phyloP scores from a whole-genome alignment of 2,888 invertebrate genomes.

The Perizoma affinitatum region DNA sequence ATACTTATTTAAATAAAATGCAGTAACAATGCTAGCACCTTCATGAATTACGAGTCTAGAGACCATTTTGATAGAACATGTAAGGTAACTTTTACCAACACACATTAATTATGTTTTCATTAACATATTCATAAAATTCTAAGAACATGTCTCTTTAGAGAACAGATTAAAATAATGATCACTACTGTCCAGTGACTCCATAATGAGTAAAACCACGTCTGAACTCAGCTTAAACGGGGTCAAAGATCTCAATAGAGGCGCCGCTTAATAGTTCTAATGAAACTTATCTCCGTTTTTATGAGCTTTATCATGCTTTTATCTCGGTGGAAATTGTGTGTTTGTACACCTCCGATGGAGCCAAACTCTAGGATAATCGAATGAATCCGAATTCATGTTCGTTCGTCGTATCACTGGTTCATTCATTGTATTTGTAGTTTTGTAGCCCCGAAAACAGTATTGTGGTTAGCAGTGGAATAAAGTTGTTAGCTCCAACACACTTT shows the following conservation, averaged over 20 bases:
- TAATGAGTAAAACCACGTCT: constrained; percentile 8
- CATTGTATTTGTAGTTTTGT: too few species aligned
- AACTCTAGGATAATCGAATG: neutral
- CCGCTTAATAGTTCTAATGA: constrained; percentile 65
- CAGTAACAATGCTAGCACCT: constrained; percentile 11
- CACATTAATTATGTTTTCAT: neutral
- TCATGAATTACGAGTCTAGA: neutral
- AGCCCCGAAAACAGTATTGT: too few species aligned
- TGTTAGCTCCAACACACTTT: too few species aligned
- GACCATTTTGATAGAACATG: too few species aligned
- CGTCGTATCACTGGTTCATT: too few species aligned
- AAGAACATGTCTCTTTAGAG: constrained; percentile 4
- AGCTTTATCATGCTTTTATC: constrained; percentile 67
- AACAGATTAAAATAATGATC: constrained; percentile 5
- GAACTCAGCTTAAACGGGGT: constrained; percentile 37
- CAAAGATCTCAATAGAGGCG: constrained; percentile 51
- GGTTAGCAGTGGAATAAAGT: too few species aligned
- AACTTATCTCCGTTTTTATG: constrained; percentile 72
- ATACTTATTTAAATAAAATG: constrained; percentile 12
- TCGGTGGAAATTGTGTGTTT: constrained; percentile 67
- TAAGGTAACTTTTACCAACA: too few species aligned
- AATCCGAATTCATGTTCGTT: too few species aligned
- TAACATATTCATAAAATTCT: neutral
- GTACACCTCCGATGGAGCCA: constrained; percentile 36
- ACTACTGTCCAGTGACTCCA: constrained; percentile 11